Evolutionary conservation across 2,113 vertebrate genomes (phyloP), one percentile per base, ranked within the genome.

Genomic region (Otus sunia): DNA sequence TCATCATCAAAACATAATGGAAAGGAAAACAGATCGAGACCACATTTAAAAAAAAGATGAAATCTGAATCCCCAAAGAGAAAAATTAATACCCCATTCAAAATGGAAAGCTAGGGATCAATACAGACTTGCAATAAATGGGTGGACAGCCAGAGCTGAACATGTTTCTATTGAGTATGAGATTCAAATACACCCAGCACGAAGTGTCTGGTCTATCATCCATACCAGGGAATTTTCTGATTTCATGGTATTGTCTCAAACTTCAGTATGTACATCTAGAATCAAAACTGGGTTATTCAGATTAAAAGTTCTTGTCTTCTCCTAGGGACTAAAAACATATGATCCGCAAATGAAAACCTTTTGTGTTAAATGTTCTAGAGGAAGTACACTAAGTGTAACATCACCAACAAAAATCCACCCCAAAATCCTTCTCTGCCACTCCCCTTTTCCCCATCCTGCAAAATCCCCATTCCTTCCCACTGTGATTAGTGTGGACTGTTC

Each of bases 391-490:
- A 86, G 16, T 20, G 10, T 8, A 74, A 27, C 18, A 68, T 5
- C 41, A 87, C 20, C 43, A 69, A 2, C 11, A 66, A 60, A 19
- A 58, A 34, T 21, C 1, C 1, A 2, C 15, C 9, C 3, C 1
- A 6, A 39, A 67, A 68, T 29, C 25, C 27, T 72, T 60, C 36
- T 76, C 25, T 77, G 36, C 30, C 15, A 23, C 22, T 41, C 13
- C 5, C 15, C 25, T 53, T 49, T 26, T 26, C 23, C 39, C 32
- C 26, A 66, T 62, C 36, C 69, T 85, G 82, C 27, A 78, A 90
- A 92, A 67, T 36, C 23, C 27, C 8, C 7, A 37, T 43, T 74
- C 37, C 22, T 92, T 77, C 88, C 56, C 63, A 41, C 45, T 67
- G 43, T 59, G 37, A 78, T 45, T 90, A 34, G 5, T 1, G 2